phyloP scores from a whole-genome alignment of 1,140 invertebrate genomes.

The Nomia melanderi region DNA sequence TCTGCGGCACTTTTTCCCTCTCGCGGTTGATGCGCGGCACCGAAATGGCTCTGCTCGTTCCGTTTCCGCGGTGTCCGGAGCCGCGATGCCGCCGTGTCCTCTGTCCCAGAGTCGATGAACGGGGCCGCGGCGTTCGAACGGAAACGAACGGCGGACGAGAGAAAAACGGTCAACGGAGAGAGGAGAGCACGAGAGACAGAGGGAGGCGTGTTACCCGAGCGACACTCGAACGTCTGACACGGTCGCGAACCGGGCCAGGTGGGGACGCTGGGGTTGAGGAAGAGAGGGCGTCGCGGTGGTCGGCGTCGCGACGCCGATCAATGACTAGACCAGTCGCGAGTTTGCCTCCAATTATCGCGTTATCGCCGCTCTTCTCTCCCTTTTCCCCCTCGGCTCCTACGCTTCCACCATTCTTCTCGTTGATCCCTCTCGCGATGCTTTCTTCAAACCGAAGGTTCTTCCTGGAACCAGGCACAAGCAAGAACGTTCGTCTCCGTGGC shows the following conservation, averaged over 20 bases:
- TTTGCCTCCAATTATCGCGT: slow-evolving; percentile 56
- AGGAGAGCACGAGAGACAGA: slow-evolving; percentile 21
- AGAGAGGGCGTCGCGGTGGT: slow-evolving; percentile 70
- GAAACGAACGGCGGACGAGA: slow-evolving; percentile 8
- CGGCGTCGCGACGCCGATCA: slow-evolving; percentile 68
- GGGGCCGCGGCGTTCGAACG: slow-evolving; percentile 15
- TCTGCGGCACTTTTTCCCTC: not conserved
- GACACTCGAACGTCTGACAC: slow-evolving; percentile 68
- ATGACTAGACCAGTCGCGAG: slow-evolving; percentile 65
- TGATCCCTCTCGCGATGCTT: not conserved
- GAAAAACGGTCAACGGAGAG: not conserved
- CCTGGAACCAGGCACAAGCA: too few species aligned
- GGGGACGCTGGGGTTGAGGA: slow-evolving; percentile 45
- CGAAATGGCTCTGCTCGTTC: not conserved
- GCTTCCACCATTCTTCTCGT: not conserved
- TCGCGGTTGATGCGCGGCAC: not conserved
- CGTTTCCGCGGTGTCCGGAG: not conserved
- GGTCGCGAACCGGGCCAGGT: slow-evolving; percentile 57
- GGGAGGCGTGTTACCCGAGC: slow-evolving; percentile 68
- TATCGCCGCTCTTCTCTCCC: slow-evolving; percentile 6
- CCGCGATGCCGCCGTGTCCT: slow-evolving; percentile 17
- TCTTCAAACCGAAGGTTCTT: not conserved
- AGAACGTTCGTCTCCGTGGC: too few species aligned
- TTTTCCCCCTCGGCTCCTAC: slow-evolving; percentile 3
- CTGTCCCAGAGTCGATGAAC: slow-evolving; percentile 41